phyloP scores from a whole-genome alignment of 2,113 vertebrate genomes.

The Pitta sordida region DNA sequence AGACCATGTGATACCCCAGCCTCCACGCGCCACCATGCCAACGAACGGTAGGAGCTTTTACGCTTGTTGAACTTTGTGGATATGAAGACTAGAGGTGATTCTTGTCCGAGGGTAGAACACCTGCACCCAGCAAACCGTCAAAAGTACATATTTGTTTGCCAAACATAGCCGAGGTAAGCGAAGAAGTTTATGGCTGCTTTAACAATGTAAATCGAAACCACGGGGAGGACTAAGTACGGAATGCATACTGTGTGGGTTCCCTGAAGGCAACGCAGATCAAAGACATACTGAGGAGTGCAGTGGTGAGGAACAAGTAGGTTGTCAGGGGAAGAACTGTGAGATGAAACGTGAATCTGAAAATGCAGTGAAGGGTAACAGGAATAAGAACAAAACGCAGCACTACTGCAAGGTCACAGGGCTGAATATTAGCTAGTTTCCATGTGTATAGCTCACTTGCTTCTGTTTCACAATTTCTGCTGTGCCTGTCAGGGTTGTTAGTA shows the following conservation, averaged over 20 bases:
- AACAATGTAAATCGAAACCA: background rate
- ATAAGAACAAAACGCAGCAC: background rate
- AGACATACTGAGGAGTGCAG: background rate
- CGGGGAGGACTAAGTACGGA: background rate
- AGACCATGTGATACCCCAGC: background rate
- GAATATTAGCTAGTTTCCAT: background rate
- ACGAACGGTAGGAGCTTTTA: background rate
- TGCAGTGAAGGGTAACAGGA: background rate
- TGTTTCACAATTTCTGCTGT: background rate
- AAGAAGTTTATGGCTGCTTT: background rate
- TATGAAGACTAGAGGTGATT: background rate
- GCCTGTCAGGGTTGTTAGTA: background rate
- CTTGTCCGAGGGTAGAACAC: background rate
- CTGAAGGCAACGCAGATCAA: background rate
- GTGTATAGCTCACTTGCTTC: background rate
- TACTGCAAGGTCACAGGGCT: background rate
- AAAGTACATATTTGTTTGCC: background rate
- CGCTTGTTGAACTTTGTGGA: fast-evolving
- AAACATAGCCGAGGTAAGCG: background rate
- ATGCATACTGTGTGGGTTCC: background rate
- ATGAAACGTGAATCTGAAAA: background rate
- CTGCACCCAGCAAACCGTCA: background rate
- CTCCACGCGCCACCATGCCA: too few species aligned
- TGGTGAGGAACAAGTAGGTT: background rate
- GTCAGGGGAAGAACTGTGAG: background rate